These are phyloP conservation scores for Petrophora chlorosata DNA, from an alignment of 2,888 invertebrate species.

Conservation along the genomic window DNA sequence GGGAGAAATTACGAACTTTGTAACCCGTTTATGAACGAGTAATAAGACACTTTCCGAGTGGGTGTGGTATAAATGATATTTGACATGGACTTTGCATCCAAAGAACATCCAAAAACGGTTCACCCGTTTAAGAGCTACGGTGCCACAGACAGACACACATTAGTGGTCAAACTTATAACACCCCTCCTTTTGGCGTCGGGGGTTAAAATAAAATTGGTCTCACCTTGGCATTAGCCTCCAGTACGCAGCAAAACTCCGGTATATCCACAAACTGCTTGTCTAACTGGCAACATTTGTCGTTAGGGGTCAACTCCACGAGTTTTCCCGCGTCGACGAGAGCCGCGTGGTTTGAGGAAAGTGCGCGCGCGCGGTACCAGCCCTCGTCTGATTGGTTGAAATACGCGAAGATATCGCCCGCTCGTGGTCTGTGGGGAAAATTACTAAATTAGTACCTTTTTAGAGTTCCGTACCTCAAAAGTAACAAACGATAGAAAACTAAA, in stretches of 20 bases:
- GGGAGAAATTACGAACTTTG: too few relatives aligned
- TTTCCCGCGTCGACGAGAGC: conserved; percentile 59
- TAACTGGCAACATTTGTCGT: conserved; percentile 41
- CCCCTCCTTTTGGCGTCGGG: too few relatives aligned
- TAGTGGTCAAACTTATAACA: too few relatives aligned
- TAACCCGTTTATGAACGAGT: too few relatives aligned
- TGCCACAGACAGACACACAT: too few relatives aligned
- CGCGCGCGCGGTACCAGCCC: conserved; percentile 70
- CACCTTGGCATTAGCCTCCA: conserved; percentile 48
- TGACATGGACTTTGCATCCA: too few relatives aligned
- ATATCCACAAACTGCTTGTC: conserved; percentile 40
- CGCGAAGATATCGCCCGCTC: conserved; percentile 57
- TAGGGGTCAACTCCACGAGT: conserved; percentile 34
- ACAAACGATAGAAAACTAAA: too few relatives aligned
- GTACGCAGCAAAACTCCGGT: conserved; percentile 64
- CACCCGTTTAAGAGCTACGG: too few relatives aligned
- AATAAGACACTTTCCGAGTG: too few relatives aligned
- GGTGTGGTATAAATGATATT: too few relatives aligned
- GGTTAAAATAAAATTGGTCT: neutral
- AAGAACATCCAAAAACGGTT: too few relatives aligned
- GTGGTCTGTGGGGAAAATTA: conserved; percentile 42
- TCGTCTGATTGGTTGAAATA: conserved; percentile 54
- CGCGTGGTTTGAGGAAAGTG: conserved; percentile 40
- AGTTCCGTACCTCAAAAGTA: too few relatives aligned
- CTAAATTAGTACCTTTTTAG: neutral